These are phyloP conservation scores for Vimba vimba DNA, from an alignment of 2,113 vertebrate species.

Conservation along the genomic window DNA sequence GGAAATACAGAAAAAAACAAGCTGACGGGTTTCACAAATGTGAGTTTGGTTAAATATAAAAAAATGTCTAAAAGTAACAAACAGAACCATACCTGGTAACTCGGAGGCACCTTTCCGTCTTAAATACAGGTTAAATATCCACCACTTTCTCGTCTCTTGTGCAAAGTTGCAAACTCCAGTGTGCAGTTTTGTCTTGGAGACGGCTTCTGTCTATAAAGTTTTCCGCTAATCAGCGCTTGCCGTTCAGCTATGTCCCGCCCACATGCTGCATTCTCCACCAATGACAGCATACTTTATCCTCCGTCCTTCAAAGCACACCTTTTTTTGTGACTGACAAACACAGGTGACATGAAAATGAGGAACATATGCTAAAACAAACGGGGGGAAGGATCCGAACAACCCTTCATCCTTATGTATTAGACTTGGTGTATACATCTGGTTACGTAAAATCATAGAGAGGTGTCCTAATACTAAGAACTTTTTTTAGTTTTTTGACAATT, in stretches of 20 bases:
- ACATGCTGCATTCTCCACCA: slow-evolving; percentile 48
- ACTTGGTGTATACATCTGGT: not conserved
- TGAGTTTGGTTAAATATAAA: not conserved
- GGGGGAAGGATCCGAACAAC: not conserved
- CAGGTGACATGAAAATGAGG: slow-evolving; percentile 62
- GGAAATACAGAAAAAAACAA: slow-evolving; percentile 17
- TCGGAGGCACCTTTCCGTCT: not conserved
- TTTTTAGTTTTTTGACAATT: not conserved
- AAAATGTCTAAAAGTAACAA: not conserved
- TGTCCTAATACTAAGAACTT: not conserved
- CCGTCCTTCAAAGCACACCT: not conserved
- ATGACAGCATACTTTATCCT: slow-evolving; percentile 47
- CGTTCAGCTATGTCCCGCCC: slow-evolving; percentile 57
- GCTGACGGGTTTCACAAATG: not conserved
- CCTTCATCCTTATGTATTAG: not conserved
- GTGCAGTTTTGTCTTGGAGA: not conserved
- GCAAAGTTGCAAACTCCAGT: not conserved
- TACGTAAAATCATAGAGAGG: not conserved
- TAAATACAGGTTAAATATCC: not conserved
- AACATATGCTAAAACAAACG: not conserved
- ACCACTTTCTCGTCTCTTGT: not conserved
- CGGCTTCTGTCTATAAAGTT: not conserved
- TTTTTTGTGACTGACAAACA: slow-evolving; percentile 65
- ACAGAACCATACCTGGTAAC: slow-evolving; percentile 38
- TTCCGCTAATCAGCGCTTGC: slow-evolving; percentile 60